A percentile compares a stretch with the other conserved stretches of the same genome.
These are phyloP conservation scores for Pandemis corylana DNA, from an alignment of 2,888 invertebrate genomes.

Conservation along the genomic window DNA sequence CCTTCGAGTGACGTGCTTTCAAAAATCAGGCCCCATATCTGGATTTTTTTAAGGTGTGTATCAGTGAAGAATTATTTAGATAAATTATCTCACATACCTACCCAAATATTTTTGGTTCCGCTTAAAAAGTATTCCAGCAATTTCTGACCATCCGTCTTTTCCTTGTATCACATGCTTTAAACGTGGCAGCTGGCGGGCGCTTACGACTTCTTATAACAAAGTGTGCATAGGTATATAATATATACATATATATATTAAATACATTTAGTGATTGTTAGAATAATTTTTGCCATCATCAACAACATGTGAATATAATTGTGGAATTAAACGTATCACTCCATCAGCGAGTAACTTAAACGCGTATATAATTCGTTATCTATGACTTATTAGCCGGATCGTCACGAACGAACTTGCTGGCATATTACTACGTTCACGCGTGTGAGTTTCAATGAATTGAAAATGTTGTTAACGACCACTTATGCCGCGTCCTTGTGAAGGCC, in stretches of 20 bases:
- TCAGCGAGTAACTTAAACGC: constrained; percentile 30
- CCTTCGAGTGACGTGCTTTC: too few relatives aligned
- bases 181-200: neutral
- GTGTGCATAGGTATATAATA: neutral
- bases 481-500: constrained; percentile 78
- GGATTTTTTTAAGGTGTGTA: too few relatives aligned
- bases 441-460: constrained; percentile 54
- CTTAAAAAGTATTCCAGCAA: too few relatives aligned
- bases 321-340: constrained; percentile 37
- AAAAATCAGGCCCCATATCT: too few relatives aligned
- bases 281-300: constrained; percentile 46
- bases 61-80: too few relatives aligned
- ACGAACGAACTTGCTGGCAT: constrained; percentile 37
- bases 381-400: constrained; percentile 32
- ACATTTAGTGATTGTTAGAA: constrained; percentile 45
- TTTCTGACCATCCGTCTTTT: too few relatives aligned
- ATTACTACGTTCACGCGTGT: constrained; percentile 49
- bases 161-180: neutral
- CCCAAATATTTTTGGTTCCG: too few relatives aligned
- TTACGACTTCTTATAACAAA: too few relatives aligned
- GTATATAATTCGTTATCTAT: constrained; percentile 39
- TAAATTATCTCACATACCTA: too few relatives aligned
- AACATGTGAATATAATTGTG: constrained; percentile 25
- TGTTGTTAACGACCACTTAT: constrained; percentile 60
- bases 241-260: neutral